A percentile compares a stretch with the other conserved stretches of the same genome.
Evolutionary conservation across 2,888 invertebrate genomes (phyloP).

Genomic region (Caenorhabditis japonica): DNA sequence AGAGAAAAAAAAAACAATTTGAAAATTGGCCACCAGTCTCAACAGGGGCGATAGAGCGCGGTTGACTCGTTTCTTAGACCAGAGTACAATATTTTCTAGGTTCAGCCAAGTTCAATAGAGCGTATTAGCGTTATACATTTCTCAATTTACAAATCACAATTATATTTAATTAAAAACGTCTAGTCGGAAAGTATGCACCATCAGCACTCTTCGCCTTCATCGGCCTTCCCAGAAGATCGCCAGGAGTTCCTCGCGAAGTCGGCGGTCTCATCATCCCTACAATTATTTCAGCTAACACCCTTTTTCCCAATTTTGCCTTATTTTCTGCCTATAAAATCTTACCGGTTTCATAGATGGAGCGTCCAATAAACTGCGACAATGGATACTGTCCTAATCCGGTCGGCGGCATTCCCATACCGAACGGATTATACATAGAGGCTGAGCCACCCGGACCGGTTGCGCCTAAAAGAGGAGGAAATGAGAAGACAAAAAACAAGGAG

Average conservation of each 20-base stretch:
- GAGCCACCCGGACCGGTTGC: constrained; percentile 26
- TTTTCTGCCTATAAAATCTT: too few relatives aligned
- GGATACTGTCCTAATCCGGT: constrained; percentile 28
- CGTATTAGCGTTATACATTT: too few relatives aligned
- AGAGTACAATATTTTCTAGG: too few relatives aligned
- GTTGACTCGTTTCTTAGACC: too few relatives aligned
- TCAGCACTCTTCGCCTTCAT: too few relatives aligned
- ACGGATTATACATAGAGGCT: constrained; percentile 9
- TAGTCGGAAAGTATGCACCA: background rate
- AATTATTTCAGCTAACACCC: background rate
- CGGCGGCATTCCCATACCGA: constrained; percentile 1
- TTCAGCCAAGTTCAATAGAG: too few relatives aligned
- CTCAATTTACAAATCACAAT: background rate
- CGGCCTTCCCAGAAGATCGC: background rate
- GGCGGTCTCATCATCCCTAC: background rate
- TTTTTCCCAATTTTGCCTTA: background rate
- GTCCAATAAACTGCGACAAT: constrained; percentile 37
- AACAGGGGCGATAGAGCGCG: too few relatives aligned
- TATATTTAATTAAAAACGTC: background rate
- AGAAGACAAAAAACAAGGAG: background rate
- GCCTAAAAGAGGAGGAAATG: constrained; percentile 11
- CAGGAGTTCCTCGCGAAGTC: background rate
- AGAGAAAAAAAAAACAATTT: too few relatives aligned
- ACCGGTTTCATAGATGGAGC: constrained; percentile 53
- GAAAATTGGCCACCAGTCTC: too few relatives aligned